A percentile compares a stretch with the other conserved stretches of the same genome.
Evolutionary conservation across 2,113 vertebrate species (phyloP).

Genomic region (Ginglymostoma cirratum): DNA sequence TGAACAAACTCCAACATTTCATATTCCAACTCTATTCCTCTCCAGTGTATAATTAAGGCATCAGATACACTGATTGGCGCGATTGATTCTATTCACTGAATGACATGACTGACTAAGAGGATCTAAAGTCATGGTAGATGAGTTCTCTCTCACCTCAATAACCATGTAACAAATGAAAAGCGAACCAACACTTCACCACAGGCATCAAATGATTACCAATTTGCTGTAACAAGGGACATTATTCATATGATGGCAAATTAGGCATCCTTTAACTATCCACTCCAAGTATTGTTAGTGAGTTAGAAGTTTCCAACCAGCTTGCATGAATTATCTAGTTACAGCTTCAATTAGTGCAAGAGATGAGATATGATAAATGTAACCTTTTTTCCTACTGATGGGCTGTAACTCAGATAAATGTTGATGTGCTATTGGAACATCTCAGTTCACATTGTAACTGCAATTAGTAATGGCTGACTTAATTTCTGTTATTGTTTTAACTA

Average conservation of each 20-base stretch:
- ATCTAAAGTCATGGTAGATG: background rate
- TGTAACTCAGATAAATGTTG: background rate
- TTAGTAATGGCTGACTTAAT: background rate
- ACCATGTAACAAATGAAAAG: background rate
- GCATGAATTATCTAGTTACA: background rate
- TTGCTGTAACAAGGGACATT: background rate
- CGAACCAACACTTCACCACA: background rate
- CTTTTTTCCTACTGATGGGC: background rate
- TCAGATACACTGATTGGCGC: background rate
- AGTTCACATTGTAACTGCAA: background rate
- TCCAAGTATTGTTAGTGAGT: background rate
- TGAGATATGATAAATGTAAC: background rate
- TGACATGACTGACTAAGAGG: background rate
- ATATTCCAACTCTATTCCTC: background rate
- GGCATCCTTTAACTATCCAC: background rate
- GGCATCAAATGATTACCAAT: background rate
- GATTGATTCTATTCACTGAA: background rate
- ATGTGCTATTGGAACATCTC: background rate
- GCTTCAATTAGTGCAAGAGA: background rate
- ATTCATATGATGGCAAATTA: background rate
- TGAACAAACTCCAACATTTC: background rate
- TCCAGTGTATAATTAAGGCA: background rate
- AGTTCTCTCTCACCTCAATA: background rate
- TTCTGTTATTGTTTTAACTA: background rate
- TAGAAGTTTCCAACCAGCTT: background rate